These are phyloP conservation scores for Araneus ventricosus DNA, from an alignment of 1,140 invertebrate species.

Conservation along the genomic window DNA sequence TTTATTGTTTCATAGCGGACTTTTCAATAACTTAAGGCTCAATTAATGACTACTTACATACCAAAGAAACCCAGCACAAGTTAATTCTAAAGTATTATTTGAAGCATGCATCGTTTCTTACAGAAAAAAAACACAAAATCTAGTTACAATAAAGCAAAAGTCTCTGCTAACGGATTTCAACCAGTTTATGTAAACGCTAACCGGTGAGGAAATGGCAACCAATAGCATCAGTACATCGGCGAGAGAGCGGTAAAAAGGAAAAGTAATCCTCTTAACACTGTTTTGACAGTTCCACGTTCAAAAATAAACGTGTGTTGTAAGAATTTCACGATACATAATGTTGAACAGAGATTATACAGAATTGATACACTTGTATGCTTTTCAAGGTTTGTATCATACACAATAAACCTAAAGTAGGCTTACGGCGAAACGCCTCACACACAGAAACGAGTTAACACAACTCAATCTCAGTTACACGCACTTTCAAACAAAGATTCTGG, in stretches of 20 bases:
- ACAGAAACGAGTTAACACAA: neutral
- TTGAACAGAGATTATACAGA: neutral
- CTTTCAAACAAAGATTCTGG: neutral
- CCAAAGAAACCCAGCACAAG: too few species aligned
- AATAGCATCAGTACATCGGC: neutral
- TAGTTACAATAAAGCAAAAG: too few species aligned
- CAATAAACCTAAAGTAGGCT: constrained; percentile 49
- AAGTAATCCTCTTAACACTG: neutral
- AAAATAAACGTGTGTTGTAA: neutral
- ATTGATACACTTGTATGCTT: too few species aligned
- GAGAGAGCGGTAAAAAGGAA: neutral
- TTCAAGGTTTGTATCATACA: neutral
- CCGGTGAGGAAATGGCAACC: constrained; percentile 2
- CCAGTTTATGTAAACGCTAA: neutral
- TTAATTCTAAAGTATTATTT: too few species aligned
- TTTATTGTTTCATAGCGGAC: too few species aligned
- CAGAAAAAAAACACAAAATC: too few species aligned
- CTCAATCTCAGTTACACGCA: neutral
- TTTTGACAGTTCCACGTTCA: neutral
- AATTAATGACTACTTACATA: too few species aligned
- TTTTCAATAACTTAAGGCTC: too few species aligned
- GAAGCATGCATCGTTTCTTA: too few species aligned
- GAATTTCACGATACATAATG: neutral
- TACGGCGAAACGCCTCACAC: neutral
- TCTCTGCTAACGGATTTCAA: too few species aligned